A percentile compares a stretch with the other conserved stretches of the same genome.
Evolutionary conservation across 2,113 vertebrate species (phyloP).

Genomic region (Rhynchopsitta pachyrhyncha): DNA sequence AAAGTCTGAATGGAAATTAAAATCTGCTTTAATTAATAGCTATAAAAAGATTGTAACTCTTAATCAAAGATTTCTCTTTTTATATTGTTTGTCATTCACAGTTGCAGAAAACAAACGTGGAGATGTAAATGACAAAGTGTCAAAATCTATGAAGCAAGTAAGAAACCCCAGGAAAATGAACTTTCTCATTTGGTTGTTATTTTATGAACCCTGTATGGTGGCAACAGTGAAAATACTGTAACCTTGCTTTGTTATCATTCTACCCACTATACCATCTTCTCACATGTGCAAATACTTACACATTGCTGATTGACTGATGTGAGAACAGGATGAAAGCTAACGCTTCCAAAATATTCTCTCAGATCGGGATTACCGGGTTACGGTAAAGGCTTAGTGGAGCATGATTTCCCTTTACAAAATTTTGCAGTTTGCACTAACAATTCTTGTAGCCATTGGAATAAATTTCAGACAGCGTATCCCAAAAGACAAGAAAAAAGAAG

Average conservation of each 20-base stretch:
- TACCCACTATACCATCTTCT: neutral
- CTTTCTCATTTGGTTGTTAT: neutral
- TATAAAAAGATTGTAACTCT: neutral
- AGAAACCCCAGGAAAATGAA: neutral
- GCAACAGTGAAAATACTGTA: neutral
- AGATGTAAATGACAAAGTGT: neutral
- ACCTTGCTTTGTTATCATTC: neutral
- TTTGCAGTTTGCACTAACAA: neutral
- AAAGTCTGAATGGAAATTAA: neutral
- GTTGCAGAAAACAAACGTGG: neutral
- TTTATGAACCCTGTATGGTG: neutral
- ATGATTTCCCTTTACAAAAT: neutral
- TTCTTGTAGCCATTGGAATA: neutral
- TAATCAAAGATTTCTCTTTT: neutral
- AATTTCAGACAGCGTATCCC: neutral
- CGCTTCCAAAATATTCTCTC: neutral
- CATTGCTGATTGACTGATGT: neutral
- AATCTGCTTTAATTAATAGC: neutral
- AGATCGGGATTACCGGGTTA: neutral
- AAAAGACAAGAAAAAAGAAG: neutral
- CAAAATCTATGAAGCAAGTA: neutral
- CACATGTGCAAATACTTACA: neutral
- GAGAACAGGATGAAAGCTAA: neutral
- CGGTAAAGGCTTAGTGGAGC: neutral
- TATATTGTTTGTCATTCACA: neutral